These are phyloP conservation scores for Scaptomyza montana DNA, from an alignment of 1,140 invertebrate species.

Conservation along the genomic window DNA sequence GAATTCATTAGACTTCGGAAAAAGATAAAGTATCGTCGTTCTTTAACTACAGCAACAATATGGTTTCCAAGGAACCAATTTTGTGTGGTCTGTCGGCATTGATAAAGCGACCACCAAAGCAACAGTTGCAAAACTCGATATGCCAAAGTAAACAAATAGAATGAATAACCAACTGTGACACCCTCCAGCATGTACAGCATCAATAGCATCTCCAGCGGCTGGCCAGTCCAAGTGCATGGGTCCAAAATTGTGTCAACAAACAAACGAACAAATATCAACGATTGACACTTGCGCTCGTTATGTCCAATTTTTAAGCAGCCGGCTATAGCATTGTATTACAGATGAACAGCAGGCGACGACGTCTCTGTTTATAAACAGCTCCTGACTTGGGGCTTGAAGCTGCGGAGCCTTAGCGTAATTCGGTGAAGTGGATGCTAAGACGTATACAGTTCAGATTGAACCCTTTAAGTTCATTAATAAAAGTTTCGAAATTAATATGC, in stretches of 20 bases:
- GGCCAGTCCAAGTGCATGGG: constrained; percentile 24
- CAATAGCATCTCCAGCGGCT: constrained; percentile 3
- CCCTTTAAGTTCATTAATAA: constrained; percentile 26
- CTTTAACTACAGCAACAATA: background rate
- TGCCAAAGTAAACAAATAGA: constrained; percentile 50
- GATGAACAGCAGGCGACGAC: constrained; percentile 25
- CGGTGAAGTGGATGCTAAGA: constrained; percentile 52
- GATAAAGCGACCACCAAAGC: constrained; percentile 65
- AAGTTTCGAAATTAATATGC: constrained; percentile 14
- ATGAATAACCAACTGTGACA: background rate
- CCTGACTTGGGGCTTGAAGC: background rate
- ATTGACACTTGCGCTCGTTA: constrained; percentile 44
- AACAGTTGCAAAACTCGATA: constrained; percentile 58
- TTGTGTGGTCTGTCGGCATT: constrained; percentile 73
- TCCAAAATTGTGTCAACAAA: constrained; percentile 64
- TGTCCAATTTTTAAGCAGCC: constrained; percentile 31
- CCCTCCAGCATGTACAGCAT: background rate
- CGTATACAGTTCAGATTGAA: background rate
- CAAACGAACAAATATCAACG: constrained; percentile 24
- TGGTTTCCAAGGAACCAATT: constrained; percentile 40
- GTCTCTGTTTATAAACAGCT: constrained; percentile 30
- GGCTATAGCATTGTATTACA: constrained; percentile 54
- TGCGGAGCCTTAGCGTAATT: constrained; percentile 55
- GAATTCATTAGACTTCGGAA: background rate
- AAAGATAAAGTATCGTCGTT: background rate